These are phyloP conservation scores for Psephotus haematonotus DNA, from an alignment of 2,113 vertebrate species.

Conservation along the genomic window DNA sequence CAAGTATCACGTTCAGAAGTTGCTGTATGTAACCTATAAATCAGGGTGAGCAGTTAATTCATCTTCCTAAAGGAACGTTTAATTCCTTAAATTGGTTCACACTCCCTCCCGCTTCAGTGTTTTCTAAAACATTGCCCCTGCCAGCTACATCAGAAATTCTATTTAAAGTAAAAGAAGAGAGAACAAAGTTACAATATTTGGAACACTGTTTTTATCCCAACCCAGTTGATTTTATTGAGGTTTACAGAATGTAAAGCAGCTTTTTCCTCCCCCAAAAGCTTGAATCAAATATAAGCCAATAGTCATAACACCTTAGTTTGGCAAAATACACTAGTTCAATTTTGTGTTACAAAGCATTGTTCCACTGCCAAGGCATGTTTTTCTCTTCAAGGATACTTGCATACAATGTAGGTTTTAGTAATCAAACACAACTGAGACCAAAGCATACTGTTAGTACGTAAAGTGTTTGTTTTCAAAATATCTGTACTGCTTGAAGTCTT, in stretches of 20 bases:
- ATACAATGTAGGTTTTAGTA: background rate
- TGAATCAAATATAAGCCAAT: background rate
- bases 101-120: background rate
- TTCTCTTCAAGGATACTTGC: background rate
- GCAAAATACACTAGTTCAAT: background rate
- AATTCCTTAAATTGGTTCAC: background rate
- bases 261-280: fast-evolving
- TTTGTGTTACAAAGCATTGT: background rate
- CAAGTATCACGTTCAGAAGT: background rate
- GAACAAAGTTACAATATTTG: background rate
- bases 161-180: background rate
- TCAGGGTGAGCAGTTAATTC: background rate
- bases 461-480: background rate
- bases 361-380: background rate
- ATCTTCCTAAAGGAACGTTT: background rate
- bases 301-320: background rate
- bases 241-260: background rate
- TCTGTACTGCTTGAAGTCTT: background rate
- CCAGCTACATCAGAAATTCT: background rate
- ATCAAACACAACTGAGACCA: background rate
- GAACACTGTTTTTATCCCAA: background rate
- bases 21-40: background rate
- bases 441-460: background rate
- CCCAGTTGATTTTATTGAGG: background rate
- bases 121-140: background rate